These are phyloP conservation scores for Aegotheles bennettii DNA, from an alignment of 2,113 vertebrate species.

Conservation along the genomic window DNA sequence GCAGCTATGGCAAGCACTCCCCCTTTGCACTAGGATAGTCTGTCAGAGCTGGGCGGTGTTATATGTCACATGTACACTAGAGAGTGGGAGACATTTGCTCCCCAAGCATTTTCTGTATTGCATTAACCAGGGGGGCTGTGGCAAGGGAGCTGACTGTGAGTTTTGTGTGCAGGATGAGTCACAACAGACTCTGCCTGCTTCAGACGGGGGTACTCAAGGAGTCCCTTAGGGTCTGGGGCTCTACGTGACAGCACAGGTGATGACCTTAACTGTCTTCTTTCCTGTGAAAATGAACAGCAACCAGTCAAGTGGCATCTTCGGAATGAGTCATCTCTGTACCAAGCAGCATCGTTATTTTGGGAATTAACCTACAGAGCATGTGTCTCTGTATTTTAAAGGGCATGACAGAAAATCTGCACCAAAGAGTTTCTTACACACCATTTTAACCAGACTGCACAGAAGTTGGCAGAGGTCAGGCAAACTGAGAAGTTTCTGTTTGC, in stretches of 20 bases:
- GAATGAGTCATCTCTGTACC: not conserved
- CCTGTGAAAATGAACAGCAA: not conserved
- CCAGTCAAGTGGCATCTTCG: not conserved
- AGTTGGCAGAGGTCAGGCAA: not conserved
- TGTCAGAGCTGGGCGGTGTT: not conserved
- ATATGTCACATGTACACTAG: rapidly evolving
- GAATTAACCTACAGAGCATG: not conserved
- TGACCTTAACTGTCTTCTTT: not conserved
- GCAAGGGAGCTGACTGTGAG: not conserved
- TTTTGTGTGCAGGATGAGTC: not conserved
- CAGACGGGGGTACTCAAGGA: not conserved
- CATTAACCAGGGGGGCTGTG: not conserved
- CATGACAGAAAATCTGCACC: not conserved
- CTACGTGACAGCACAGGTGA: not conserved
- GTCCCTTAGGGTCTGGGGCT: not conserved
- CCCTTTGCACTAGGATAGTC: not conserved
- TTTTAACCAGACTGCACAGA: not conserved
- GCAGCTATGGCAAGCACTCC: not conserved
- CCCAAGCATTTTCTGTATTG: not conserved
- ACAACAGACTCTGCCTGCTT: not conserved
- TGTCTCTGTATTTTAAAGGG: not conserved
- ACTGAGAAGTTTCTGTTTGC: not conserved
- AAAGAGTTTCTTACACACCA: not conserved
- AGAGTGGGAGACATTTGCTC: not conserved
- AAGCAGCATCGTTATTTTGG: constrained; percentile 12